Base-by-base conservation (phyloP, 2,113 vertebrate genomes). In the Prietella phreatophila region DNA sequence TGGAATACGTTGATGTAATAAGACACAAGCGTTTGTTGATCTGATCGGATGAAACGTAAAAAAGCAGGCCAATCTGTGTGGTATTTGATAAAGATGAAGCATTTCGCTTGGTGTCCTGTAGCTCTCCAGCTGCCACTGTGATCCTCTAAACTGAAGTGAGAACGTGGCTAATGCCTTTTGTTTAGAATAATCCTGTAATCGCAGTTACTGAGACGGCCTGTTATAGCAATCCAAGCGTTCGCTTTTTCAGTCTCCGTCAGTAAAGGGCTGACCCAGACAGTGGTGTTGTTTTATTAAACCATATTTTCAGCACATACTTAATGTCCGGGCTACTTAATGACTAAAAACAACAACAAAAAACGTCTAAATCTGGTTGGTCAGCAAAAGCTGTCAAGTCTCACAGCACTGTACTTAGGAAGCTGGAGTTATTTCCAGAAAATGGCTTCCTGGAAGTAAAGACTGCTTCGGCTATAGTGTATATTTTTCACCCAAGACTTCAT, bases 161-260 rank as follows among this genome's bases (percentile, higher is more conserved):
- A 95, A 93, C 94, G 93, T 93, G 93, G 91, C 91, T 95, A 94
- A 95, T 95, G 93, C 93, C 94, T 94, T 95, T 95, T 95, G 95
- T 95, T 94, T 93, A 91, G 89, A 93, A 93, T 95, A 95, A 96
- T 96, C 95, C 95, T 90, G 93, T 95, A 95, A 95, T 95, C 94
- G 92, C 92, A 92, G 93, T 92, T 93, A 94, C 93, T 95, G 94
- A 95, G 93, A 94, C 89, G 94, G 94, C 94, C 94, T 92, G 92
- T 95, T 55, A 30, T 95, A 93, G 93, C 93, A 94, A 92, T 91
- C 88, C 89, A 75, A 84, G 90, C 86, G 53, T 92, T 93, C 90
- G 89, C 65, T 89, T 92, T 83, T 73, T 87, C 90, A 80, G 71
- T 50, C 84, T 60, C 10, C 78, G 47, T 61, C 39, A 78, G 56